phyloP scores from a whole-genome alignment of 92 coral and sea anemone genomes.

The Muricea muricata region DNA sequence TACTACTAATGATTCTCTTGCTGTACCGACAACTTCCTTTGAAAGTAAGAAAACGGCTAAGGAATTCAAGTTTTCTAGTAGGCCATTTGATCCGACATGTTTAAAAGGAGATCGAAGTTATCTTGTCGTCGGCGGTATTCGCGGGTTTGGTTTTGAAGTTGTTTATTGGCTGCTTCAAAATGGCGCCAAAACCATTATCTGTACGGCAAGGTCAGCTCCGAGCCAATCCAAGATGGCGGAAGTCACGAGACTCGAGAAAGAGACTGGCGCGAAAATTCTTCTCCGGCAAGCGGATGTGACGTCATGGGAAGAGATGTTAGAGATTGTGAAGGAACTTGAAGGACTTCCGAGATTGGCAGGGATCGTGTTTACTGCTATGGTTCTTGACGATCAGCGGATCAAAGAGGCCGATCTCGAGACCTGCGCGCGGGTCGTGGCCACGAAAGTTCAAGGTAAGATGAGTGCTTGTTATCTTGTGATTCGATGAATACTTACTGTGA shows the following conservation, averaged over 20 bases:
- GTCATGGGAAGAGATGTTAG: slow-evolving; percentile 39
- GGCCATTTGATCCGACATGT: slow-evolving; percentile 63
- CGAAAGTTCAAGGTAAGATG: slow-evolving; percentile 73
- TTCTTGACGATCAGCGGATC: slow-evolving; percentile 67
- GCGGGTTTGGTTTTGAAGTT: slow-evolving; percentile 86
- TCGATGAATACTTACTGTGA: background rate
- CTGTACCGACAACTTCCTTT: background rate
- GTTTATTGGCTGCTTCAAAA: slow-evolving; percentile 80
- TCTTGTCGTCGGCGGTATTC: slow-evolving; percentile 75
- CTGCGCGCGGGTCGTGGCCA: slow-evolving; percentile 65
- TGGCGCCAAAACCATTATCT: slow-evolving; percentile 71
- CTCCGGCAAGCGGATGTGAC: slow-evolving; percentile 58
- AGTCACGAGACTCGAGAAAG: slow-evolving; percentile 49
- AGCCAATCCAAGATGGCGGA: slow-evolving; percentile 60
- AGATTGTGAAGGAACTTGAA: slow-evolving; percentile 48
- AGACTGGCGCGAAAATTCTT: slow-evolving; percentile 62
- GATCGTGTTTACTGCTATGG: slow-evolving; percentile 78
- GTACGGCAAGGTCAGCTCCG: slow-evolving; percentile 76
- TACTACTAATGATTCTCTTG: background rate
- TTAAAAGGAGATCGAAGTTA: slow-evolving; percentile 71
- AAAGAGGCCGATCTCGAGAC: slow-evolving; percentile 52
- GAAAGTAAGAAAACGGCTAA: background rate
- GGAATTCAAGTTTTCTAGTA: background rate
- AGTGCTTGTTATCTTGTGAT: background rate
- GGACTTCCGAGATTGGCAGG: slow-evolving; percentile 77